Evolutionary conservation across 2,888 invertebrate species (phyloP).

Genomic region (Sphinx pinastri): DNA sequence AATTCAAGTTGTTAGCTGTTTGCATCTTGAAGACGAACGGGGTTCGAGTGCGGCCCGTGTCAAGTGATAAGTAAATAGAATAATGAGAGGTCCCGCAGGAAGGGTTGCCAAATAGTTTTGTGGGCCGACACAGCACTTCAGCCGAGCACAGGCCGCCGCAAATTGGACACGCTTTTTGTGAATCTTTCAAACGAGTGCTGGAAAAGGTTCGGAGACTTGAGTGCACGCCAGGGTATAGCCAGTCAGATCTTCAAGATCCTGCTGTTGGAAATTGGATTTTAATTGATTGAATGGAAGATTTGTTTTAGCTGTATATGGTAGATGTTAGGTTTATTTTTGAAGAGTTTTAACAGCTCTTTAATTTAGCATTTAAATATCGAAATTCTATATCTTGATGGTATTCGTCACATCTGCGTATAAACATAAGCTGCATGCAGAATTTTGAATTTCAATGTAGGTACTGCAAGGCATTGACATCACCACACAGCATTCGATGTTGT

Average conservation of each 20-base stretch:
- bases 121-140: conserved; percentile 46
- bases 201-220: conserved; percentile 31
- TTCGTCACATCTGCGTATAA: too few relatives aligned
- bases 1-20: conserved; percentile 23
- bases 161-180: conserved; percentile 47
- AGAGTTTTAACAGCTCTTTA: too few relatives aligned
- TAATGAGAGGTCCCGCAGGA: conserved; percentile 39
- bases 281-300: background rate
- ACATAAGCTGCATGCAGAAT: too few relatives aligned
- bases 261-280: background rate
- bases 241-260: background rate
- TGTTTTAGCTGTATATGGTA: background rate
- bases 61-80: conserved; percentile 52
- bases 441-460: too few relatives aligned
- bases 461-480: too few relatives aligned
- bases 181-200: conserved; percentile 39
- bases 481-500: too few relatives aligned
- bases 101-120: conserved; percentile 49
- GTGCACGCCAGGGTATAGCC: conserved; percentile 5
- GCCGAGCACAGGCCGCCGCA: conserved; percentile 40
- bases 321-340: too few relatives aligned
- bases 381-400: too few relatives aligned
- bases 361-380: too few relatives aligned
- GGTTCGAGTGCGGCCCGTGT: conserved; percentile 36
- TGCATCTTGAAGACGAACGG: conserved; percentile 15